Evolutionary conservation across 2,888 invertebrate genomes (phyloP).

Genomic region (Cantharis rustica): DNA sequence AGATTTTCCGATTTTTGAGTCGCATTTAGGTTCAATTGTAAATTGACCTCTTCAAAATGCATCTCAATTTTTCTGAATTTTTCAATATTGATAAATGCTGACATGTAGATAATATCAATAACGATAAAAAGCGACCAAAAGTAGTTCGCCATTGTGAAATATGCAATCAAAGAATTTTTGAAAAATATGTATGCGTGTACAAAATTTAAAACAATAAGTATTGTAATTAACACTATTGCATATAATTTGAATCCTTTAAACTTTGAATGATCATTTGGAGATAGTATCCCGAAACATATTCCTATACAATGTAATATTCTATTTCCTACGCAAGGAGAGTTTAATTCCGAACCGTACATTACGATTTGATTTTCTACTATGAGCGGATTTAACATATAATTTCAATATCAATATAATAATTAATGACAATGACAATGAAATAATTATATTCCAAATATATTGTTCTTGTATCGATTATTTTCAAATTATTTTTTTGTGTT

Average conservation of each 20-base stretch:
- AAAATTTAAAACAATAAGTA: background rate
- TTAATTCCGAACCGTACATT: background rate
- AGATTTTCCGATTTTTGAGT: background rate
- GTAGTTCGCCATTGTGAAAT: background rate
- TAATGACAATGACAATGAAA: too few relatives aligned
- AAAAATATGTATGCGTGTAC: background rate
- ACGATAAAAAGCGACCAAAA: background rate
- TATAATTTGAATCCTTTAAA: background rate
- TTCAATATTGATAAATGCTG: background rate
- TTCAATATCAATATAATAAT: too few relatives aligned
- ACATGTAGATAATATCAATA: background rate
- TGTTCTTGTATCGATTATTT: too few relatives aligned
- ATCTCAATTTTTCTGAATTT: background rate
- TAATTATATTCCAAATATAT: too few relatives aligned
- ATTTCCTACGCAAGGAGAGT: background rate
- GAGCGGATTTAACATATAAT: too few relatives aligned
- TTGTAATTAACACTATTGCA: background rate
- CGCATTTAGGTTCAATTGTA: background rate
- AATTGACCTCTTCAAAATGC: background rate
- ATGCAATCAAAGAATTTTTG: too few relatives aligned
- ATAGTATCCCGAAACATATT: background rate
- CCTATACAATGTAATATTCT: background rate
- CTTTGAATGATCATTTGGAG: background rate
- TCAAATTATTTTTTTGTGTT: too few relatives aligned
- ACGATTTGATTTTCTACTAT: too few relatives aligned